These are phyloP conservation scores for Protosalanx chinensis DNA, from an alignment of 2,797 vertebrate genomes.

Conservation along the genomic window DNA sequence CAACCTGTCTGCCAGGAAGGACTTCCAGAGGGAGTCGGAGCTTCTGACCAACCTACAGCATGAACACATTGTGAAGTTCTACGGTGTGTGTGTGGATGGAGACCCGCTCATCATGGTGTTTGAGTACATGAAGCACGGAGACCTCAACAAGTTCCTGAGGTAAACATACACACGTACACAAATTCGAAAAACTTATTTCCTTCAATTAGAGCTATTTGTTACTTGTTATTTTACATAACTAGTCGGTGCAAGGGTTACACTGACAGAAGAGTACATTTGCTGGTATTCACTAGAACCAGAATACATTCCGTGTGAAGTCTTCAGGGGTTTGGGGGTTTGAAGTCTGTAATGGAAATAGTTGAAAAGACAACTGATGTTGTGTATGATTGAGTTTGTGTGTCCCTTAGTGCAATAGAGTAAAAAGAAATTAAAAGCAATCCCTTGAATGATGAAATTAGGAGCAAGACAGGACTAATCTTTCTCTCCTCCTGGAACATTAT, in stretches of 20 bases:
- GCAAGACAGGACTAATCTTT: conserved; percentile 58
- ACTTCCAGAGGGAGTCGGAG: conserved; percentile 96
- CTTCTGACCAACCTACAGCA: conserved; percentile 97
- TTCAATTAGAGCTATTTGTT: not conserved
- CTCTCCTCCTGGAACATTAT: conserved; percentile 35
- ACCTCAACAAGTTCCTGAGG: conserved; percentile 99
- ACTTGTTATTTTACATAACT: conserved; percentile 14
- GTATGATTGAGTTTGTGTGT: conserved; percentile 31
- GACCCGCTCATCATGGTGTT: conserved; percentile 99
- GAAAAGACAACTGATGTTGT: conserved; percentile 58
- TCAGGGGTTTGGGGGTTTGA: conserved; percentile 49
- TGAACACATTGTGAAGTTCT: conserved; percentile 96
- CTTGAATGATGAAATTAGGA: conserved; percentile 68
- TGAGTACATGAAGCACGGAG: conserved; percentile 98
- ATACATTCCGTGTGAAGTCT: conserved; percentile 11
- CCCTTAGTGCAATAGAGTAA: too few relatives aligned
- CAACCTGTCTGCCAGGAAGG: conserved; percentile 91
- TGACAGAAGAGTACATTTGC: conserved; percentile 48
- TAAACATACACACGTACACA: conserved; percentile 38
- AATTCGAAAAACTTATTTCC: not conserved
- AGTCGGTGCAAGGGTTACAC: conserved; percentile 40
- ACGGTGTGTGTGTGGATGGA: conserved; percentile 92
- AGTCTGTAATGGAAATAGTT: conserved; percentile 49
- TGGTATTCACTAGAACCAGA: conserved; percentile 39
- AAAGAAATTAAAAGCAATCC: conserved; percentile 63